Conservation (phyloP, 1,140 invertebrate genomes). For the Drosophila erecta region DNA sequence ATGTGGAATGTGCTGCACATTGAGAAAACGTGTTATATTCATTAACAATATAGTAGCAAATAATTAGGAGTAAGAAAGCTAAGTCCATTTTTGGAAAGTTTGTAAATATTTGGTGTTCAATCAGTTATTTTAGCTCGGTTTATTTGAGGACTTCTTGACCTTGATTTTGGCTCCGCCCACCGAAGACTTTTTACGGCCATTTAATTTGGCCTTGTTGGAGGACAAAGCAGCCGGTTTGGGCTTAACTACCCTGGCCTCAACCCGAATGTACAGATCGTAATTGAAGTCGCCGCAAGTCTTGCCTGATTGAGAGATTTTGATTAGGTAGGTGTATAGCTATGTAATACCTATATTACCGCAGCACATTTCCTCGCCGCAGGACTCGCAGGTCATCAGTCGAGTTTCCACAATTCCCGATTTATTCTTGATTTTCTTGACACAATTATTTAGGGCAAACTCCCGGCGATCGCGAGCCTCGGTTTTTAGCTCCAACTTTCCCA, state of each 20-base stretch:
- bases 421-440: conserved; percentile 90
- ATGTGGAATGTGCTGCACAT: neutral
- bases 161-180: conserved; percentile 87
- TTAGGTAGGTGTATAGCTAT: neutral
- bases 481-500: conserved; percentile 91
- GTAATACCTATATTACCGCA: conserved; percentile 66
- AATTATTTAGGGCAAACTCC: conserved; percentile 87
- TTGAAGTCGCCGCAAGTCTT: conserved; percentile 85
- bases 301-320: conserved; percentile 59
- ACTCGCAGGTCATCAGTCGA: conserved; percentile 89
- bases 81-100: neutral
- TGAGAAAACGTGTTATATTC: neutral
- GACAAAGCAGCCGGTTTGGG: conserved; percentile 58
- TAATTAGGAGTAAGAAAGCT: neutral
- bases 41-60: neutral
- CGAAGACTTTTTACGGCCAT: conserved; percentile 87
- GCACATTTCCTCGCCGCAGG: conserved; percentile 95
- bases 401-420: conserved; percentile 92
- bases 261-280: conserved; percentile 85
- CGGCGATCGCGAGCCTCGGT: conserved; percentile 89
- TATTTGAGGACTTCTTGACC: conserved; percentile 63
- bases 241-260: conserved; percentile 77
- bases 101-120: no score
- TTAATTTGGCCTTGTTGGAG: conserved; percentile 71
- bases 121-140: conserved; percentile 19